These are phyloP conservation scores for Tragulus kanchil DNA, from an alignment of 2,113 vertebrate species.

Conservation along the genomic window DNA sequence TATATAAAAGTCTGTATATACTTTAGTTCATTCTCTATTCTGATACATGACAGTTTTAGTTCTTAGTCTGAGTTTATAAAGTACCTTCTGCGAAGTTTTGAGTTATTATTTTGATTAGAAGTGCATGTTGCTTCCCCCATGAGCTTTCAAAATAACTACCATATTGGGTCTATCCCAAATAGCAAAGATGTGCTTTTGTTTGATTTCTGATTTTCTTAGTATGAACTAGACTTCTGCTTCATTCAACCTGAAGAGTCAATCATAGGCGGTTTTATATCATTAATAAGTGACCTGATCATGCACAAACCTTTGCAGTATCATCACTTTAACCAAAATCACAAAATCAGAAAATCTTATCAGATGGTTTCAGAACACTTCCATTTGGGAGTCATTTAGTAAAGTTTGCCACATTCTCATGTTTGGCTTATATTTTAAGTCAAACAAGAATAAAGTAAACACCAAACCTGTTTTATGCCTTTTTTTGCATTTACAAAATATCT, in stretches of 20 bases:
- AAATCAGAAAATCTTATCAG: constrained; percentile 70
- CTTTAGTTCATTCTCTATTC: no score
- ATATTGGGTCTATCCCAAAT: background rate
- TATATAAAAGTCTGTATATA: no score
- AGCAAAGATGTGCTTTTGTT: constrained; percentile 58
- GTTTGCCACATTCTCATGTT: constrained; percentile 50
- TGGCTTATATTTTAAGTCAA: constrained; percentile 72
- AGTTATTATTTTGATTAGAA: constrained; percentile 55
- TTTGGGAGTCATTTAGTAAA: constrained; percentile 58
- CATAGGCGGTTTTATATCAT: constrained; percentile 47
- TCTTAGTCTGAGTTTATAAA: constrained; percentile 44
- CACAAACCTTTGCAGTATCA: constrained; percentile 44
- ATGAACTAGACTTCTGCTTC: constrained; percentile 2
- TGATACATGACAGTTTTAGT: no score
- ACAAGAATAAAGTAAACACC: constrained; percentile 73
- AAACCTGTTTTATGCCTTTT: background rate
- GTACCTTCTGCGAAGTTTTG: constrained; percentile 13
- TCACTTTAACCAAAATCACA: constrained; percentile 73
- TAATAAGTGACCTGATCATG: constrained; percentile 36
- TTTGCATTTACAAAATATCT: no score
- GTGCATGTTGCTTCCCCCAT: background rate
- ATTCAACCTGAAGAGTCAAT: constrained; percentile 59
- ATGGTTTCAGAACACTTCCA: constrained; percentile 59
- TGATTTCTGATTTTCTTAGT: constrained; percentile 52
- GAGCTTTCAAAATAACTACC: constrained; percentile 43